These are phyloP conservation scores for Galemys pyrenaicus DNA, from an alignment of 2,113 vertebrate species.

Conservation along the genomic window DNA sequence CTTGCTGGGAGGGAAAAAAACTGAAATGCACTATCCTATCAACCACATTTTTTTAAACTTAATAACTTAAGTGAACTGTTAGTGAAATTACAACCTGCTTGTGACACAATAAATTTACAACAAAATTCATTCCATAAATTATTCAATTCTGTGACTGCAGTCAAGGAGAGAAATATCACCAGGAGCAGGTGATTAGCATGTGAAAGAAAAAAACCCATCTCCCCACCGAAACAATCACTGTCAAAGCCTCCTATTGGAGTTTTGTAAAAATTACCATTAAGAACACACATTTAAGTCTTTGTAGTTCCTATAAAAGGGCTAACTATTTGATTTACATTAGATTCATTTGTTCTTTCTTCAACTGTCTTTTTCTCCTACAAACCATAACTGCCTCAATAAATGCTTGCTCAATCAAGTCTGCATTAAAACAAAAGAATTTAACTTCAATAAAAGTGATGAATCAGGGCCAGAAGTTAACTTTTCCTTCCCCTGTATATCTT, in stretches of 20 bases:
- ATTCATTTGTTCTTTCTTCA: conserved; percentile 90
- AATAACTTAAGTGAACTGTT: conserved; percentile 93
- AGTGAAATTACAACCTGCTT: conserved; percentile 93
- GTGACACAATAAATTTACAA: conserved; percentile 92
- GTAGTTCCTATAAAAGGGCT: conserved; percentile 87
- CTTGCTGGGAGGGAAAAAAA: conserved; percentile 72
- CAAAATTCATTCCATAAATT: conserved; percentile 92
- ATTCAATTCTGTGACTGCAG: conserved; percentile 90
- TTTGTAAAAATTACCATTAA: conserved; percentile 89
- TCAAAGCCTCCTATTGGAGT: conserved; percentile 87
- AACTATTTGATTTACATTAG: conserved; percentile 89
- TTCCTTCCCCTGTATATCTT: conserved; percentile 52
- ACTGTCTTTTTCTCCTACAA: conserved; percentile 84
- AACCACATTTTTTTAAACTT: conserved; percentile 86
- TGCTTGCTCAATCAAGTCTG: conserved; percentile 87
- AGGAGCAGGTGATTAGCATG: conserved; percentile 90
- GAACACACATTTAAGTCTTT: conserved; percentile 88
- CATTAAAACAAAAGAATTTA: conserved; percentile 89
- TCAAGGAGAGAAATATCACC: conserved; percentile 87
- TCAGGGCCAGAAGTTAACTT: conserved; percentile 83
- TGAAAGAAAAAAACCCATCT: conserved; percentile 89
- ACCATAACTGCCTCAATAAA: conserved; percentile 85
- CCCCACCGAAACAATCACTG: conserved; percentile 88
- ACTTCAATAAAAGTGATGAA: conserved; percentile 88
- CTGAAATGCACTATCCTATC: conserved; percentile 85